These are phyloP conservation scores for Polyommatus iphigenia DNA, from an alignment of 2,888 invertebrate genomes.

Conservation along the genomic window DNA sequence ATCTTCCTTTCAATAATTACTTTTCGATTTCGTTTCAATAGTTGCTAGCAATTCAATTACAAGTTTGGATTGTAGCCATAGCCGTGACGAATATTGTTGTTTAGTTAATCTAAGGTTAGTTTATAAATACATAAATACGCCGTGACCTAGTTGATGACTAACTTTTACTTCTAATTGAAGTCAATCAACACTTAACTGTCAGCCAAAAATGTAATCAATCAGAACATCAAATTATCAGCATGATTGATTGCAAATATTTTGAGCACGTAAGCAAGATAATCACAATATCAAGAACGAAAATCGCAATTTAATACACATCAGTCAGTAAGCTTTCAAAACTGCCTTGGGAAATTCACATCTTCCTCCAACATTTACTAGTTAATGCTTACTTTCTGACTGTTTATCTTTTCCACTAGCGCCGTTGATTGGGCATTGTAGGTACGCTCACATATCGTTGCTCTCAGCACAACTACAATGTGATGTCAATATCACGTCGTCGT, in stretches of 20 bases:
- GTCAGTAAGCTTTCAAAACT: no score
- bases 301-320: no score
- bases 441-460: no score
- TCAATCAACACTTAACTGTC: constrained; percentile 3
- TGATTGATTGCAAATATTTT: not conserved
- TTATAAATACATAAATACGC: constrained; percentile 12
- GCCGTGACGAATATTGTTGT: not conserved
- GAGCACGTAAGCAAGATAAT: no score
- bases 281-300: no score
- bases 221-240: not conserved
- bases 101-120: constrained; percentile 3
- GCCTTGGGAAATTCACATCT: no score
- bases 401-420: no score
- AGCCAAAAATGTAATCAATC: not conserved
- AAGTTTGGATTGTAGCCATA: constrained; percentile 14
- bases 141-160: not conserved
- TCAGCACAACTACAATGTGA: no score
- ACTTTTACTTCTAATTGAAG: constrained; percentile 16
- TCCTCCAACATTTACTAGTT: no score
- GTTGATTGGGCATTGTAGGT: no score
- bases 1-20: not conserved
- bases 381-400: no score
- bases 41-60: constrained; percentile 6
- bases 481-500: no score
- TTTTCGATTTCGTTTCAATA: constrained; percentile 10